phyloP scores from a whole-genome alignment of 2,888 invertebrate species.

The Aphidius colemani region DNA sequence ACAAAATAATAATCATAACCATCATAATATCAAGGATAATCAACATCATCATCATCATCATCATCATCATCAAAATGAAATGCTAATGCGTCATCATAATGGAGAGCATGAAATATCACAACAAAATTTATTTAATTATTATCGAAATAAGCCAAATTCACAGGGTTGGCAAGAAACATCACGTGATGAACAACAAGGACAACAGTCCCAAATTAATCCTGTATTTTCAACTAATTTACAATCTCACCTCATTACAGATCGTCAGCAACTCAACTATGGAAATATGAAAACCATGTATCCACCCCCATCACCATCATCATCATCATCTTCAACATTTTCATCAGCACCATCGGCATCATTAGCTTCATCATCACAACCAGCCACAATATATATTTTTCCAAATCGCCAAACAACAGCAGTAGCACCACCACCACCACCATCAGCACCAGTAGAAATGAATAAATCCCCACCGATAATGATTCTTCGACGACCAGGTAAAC shows the following conservation, averaged over 20 bases:
- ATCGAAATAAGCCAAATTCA: constrained; percentile 23
- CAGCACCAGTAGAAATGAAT: constrained; percentile 49
- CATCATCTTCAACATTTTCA: constrained; percentile 44
- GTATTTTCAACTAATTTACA: constrained; percentile 44
- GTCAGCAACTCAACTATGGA: constrained; percentile 35
- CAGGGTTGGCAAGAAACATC: constrained; percentile 31
- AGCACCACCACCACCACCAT: constrained; percentile 24
- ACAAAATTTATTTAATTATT: constrained; percentile 25
- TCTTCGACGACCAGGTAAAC: constrained; percentile 40
- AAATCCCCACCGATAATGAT: constrained; percentile 48
- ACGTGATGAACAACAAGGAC: constrained; percentile 41
- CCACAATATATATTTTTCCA: constrained; percentile 32
- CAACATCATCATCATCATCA: constrained; percentile 24
- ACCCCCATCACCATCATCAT: constrained; percentile 43
- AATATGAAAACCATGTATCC: constrained; percentile 6
- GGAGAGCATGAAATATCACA: constrained; percentile 24
- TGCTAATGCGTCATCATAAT: constrained; percentile 16
- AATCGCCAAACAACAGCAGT: constrained; percentile 16
- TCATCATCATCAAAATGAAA: constrained; percentile 23
- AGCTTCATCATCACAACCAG: constrained; percentile 30
- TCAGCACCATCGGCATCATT: constrained; percentile 22
- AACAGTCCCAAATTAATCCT: constrained; percentile 25
- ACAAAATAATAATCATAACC: constrained; percentile 18
- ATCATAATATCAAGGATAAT: constrained; percentile 24
- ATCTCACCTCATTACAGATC: constrained; percentile 58